Evolutionary conservation across 1,140 invertebrate genomes (phyloP).

Genomic region (Lordiphosa mommai): DNA sequence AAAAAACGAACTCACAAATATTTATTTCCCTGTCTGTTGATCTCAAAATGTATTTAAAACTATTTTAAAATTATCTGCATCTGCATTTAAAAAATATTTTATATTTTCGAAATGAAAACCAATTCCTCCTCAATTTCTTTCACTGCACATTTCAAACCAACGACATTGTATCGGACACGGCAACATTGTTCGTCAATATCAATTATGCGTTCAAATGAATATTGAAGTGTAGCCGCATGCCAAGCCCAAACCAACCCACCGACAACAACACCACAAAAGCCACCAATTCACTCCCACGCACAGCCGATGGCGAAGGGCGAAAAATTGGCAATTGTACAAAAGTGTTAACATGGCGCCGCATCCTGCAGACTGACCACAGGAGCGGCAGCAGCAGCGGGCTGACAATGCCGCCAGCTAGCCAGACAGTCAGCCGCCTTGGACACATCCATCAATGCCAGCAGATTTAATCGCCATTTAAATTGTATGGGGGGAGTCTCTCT

Average conservation of each 20-base stretch:
- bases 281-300: conserved; percentile 38
- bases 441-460: conserved; percentile 78
- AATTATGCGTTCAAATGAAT: conserved; percentile 77
- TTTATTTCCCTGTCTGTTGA: too few species aligned
- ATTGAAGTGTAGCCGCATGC: conserved; percentile 72
- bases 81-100: too few species aligned
- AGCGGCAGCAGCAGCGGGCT: conserved; percentile 12
- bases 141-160: conserved; percentile 28
- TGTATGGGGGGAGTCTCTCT: conserved; percentile 42
- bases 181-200: conserved; percentile 77
- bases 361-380: conserved; percentile 71
- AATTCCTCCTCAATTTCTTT: conserved; percentile 8
- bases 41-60: too few species aligned
- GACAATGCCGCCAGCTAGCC: conserved; percentile 11
- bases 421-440: conserved; percentile 47
- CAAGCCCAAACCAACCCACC: conserved; percentile 22
- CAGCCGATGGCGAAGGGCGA: conserved; percentile 22
- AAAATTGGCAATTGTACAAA: conserved; percentile 78
- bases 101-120: too few species aligned
- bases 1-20: too few species aligned
- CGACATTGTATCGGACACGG: conserved; percentile 32
- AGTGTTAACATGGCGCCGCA: conserved; percentile 73
- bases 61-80: too few species aligned
- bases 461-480: conserved; percentile 79
- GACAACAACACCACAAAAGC: conserved; percentile 59